phyloP scores from a whole-genome alignment of 2,888 invertebrate species.

The Pantelozetes paolii region DNA sequence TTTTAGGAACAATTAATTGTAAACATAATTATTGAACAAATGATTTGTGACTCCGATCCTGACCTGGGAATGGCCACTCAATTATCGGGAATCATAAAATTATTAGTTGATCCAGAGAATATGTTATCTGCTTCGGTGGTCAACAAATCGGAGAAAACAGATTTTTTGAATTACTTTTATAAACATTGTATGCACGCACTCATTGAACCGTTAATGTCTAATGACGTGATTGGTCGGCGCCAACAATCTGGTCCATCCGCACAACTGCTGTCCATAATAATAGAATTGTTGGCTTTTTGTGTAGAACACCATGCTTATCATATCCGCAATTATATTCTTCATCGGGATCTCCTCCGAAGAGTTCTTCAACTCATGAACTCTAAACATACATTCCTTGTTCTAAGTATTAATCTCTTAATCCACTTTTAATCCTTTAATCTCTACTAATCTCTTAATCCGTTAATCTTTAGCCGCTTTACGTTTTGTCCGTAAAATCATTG shows the following conservation, averaged over 20 bases:
- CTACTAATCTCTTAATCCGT: not conserved
- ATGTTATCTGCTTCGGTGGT: conserved; percentile 86
- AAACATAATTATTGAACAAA: conserved; percentile 96
- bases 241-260: conserved; percentile 74
- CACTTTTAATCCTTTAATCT: no score
- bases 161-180: conserved; percentile 97
- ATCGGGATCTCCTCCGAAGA: conserved; percentile 89
- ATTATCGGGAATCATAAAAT: conserved; percentile 86
- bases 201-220: conserved; percentile 90
- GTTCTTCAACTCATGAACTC: conserved; percentile 95
- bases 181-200: conserved; percentile 95
- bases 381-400: conserved; percentile 91
- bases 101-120: conserved; percentile 93
- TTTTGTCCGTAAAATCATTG: conserved; percentile 94
- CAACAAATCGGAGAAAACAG: conserved; percentile 93
- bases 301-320: conserved; percentile 99
- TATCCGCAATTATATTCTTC: conserved; percentile 94
- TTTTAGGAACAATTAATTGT: conserved; percentile 74
- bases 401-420: no score
- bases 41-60: conserved; percentile 93
- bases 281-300: conserved; percentile 95
- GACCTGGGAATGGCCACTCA: conserved; percentile 97
- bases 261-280: conserved; percentile 84
- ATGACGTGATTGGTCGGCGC: no score
- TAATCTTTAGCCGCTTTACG: conserved; percentile 70